phyloP scores from a whole-genome alignment of 2,888 invertebrate species.

The Ecliptopera silaceata region DNA sequence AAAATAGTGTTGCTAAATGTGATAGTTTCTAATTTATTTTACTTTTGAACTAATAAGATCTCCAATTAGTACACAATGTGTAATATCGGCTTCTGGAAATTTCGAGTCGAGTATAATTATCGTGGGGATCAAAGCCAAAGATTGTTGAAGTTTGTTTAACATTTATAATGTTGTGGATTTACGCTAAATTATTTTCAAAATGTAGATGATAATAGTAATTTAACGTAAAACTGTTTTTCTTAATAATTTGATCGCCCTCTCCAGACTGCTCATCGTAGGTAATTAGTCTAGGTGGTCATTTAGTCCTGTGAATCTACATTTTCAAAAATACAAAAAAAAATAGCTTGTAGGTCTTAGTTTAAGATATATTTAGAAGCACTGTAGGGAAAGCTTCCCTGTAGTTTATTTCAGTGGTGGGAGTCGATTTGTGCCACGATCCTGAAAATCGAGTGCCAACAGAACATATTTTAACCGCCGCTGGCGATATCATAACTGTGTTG shows the following conservation, averaged over 20 bases:
- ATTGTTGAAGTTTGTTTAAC: slow-evolving; percentile 86
- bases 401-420: slow-evolving; percentile 53
- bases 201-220: slow-evolving; percentile 70
- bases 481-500: slow-evolving; percentile 23
- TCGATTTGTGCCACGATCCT: slow-evolving; percentile 63
- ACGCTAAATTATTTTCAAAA: slow-evolving; percentile 79
- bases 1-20: slow-evolving; percentile 81
- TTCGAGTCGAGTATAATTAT: slow-evolving; percentile 64
- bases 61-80: slow-evolving; percentile 70
- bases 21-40: slow-evolving; percentile 81
- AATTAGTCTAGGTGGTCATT: slow-evolving; percentile 61
- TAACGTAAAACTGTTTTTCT: slow-evolving; percentile 69
- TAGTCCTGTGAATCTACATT: slow-evolving; percentile 72
- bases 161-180: slow-evolving; percentile 81
- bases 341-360: slow-evolving; percentile 62
- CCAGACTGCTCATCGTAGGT: slow-evolving; percentile 80
- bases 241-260: slow-evolving; percentile 77
- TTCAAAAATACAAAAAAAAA: slow-evolving; percentile 72
- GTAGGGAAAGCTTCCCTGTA: slow-evolving; percentile 64
- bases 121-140: slow-evolving; percentile 93
- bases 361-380: slow-evolving; percentile 76
- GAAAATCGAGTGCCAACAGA: slow-evolving; percentile 69
- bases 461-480: slow-evolving; percentile 28
- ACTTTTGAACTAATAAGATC: slow-evolving; percentile 73
- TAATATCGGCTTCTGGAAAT: slow-evolving; percentile 68